Base-by-base conservation (phyloP, 1,140 invertebrate genomes). In the Thaumetopoea pityocampa region DNA sequence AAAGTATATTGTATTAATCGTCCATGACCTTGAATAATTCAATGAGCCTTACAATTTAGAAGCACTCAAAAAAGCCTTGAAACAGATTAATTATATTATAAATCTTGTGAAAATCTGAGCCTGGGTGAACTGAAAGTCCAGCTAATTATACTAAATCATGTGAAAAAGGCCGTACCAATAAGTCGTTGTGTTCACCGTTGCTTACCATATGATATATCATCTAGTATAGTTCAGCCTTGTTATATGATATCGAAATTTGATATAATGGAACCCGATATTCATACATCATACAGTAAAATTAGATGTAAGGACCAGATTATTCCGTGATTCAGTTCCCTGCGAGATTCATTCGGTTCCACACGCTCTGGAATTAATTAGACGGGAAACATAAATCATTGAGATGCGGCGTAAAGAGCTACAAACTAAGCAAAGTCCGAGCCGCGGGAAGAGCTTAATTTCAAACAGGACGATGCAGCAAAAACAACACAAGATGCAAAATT, bases 191-290 rank as follows among this genome's bases (percentile, higher is more conserved):
- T 47, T 70, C 67, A 68, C 55, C 54, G 68, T 71, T 67, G 63
- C 67, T 61, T 73, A 62, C 60, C 69, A 74, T 68, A 68, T 79
- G 67, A 67, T 68, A 80, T 80, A 71, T 68, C 66, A 76, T 64
- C 62, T n/a, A n/a, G n/a, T n/a, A n/a, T n/a, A n/a, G n/a, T n/a
- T n/a, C 60, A 67, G 57, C 80, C 76, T 78, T 77, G 79, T 67
- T 60, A 83, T 54, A 27, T 44, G 61, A 81, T 74, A 80, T 59
- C 40, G 77, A 61, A 67, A 83, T 64, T 57, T 36, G 57, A 83
- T 76, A 49, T 54, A 40, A 10, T 60, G 56, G 51, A 63, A 67
- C 49, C 65, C 43, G 59, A 70, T 55, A 73, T 65, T 56, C 52
- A 60, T 67, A 67, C 40, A 55, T 58, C 62, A 63, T 58, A 30